Evolutionary conservation across 2,797 vertebrate genomes (phyloP), one percentile per base, ranked within the genome.

Genomic region (Platyrinchus mystaceus): DNA sequence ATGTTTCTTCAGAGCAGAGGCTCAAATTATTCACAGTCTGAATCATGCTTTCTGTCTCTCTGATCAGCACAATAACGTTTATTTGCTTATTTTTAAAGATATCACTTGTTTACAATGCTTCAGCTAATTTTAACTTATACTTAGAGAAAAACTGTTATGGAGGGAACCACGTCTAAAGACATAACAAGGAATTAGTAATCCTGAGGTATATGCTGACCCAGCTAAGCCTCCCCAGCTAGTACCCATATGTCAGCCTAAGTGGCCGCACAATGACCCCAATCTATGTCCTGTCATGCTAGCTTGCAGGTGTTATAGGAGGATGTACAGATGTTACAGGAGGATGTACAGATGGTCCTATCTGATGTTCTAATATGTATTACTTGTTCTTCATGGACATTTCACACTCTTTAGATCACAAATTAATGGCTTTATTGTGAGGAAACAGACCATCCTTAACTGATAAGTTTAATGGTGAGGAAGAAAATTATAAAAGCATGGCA

Each of bases 251-350:
- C 39, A 74, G 60, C n/a, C 12, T 20, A 39, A 55, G 68, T 19
- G 73, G 53, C 73, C 4, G 0, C 32, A 34, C 62, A 58, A n/a
- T 74, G 59, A 73, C 30, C 36, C 43, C 41, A 6, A 0, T 2
- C 27, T 36, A 15, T 17, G 37, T 14, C 63, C 41, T 46, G 62
- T 5, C 68, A 34, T 5, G 18, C 24, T 19, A 36, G 24, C 58
- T 85, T 66, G 67, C 67, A 94, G 67, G 77, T 88, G n/a, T 18
- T 63, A 27, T 3, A 44, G 63, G 5, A 58, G 26, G 28, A 46
- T 18, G 27, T 63, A 20, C 78, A 90, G 79, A 53, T 92, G 80
- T 49, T 90, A 55, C 23, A 76, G 32, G 9, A 68, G 49, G 44
- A 55, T 12, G 18, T 39, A 55, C 74, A 87, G 85, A 68, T 78